Evolutionary conservation across 2,888 invertebrate species (phyloP), one percentile per base, ranked within the genome.

Genomic region (Scaptomyza caliginosa): DNA sequence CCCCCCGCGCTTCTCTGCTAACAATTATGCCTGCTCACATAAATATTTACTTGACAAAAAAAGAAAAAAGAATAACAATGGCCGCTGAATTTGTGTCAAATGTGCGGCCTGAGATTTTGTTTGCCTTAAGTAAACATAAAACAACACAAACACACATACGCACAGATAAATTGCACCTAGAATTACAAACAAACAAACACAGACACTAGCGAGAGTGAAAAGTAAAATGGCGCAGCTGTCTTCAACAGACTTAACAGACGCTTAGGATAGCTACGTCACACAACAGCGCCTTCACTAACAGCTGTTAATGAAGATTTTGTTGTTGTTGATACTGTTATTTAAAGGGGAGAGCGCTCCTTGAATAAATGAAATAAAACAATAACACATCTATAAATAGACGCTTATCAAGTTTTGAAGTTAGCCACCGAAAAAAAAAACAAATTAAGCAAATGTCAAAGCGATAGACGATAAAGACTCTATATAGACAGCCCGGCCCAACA

Each of bases 61-160:
- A 30, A 32, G 10, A 30, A 17, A 43, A 56, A 71, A 42, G 40
- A 49, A 34, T 38, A 66, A 59, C 71, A 64, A 60, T 68, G 39
- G 36, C 65, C 65, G 54, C 60, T 67, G 67, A 80, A 86, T 74
- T 74, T 77, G 80, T 81, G 86, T 86, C 81, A 81, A 86, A 83
- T 86, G 78, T 68, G 68, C 75, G 74, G 58, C 43, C 77, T 62
- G 59, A 66, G 76, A 80, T 86, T 86, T 79, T 77, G 77, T 77
- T 86, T 74, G 71, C 80, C 49, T 62, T 49, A 67, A 49, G 74
- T 77, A 74, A 83, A 77, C 71, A 79, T 65, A 55, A 55, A 64
- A 56, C 54, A 68, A 73, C 42, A 62, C 16, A 28, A 54, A 48
- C 10, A 36, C 30, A 21, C 36, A 48, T 42, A 24, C 4, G 16